Evolutionary conservation across 2,888 invertebrate species (phyloP), one percentile per base, ranked within the genome.

Genomic region (Polietes domitor): DNA sequence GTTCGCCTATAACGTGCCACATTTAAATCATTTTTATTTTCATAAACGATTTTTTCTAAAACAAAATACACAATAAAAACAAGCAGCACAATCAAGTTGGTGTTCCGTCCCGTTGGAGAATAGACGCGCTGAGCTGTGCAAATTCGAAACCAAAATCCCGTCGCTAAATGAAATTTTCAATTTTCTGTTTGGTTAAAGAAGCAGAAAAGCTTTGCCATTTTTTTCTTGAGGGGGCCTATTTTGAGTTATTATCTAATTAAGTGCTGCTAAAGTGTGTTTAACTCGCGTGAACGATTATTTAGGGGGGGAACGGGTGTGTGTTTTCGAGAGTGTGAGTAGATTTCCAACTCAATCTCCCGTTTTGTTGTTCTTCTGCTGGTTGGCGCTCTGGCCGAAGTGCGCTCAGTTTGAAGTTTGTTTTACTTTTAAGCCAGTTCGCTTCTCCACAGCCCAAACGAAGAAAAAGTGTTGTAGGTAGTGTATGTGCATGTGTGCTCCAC

Each of bases 1-100:
- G 73, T 81, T 70, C 75, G 76, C 72, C 68, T 70, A 77, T 43
- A 81, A 81, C 78, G 81, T 84, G 84, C 84, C 76, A 84, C 78
- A 81, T 81, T 78, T 76, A 84, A 81, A 84, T 76, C 72, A 79
- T 82, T 77, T 70, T 65, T 53, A 58, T 77, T 43, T 71, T 75
- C 21, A 37, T 37, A 37, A 37, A 37, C 37, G 12, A 37, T 37
- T 37, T 37, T 10, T 37, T 10, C 12, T 10, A 7, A 37, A 7
- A 37, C 37, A 3, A 37, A 9, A 7, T 12, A 37, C 7, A 7
- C 6, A 37, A 75, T 43, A 63, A 58, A 75, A 75, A 3, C 32
- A 5, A 32, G 32, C 32, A 50, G 26, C n/a, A 47, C 15, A 70
- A 3, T 28, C 5, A n/a, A 78, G 61, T 37, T 65, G n/a, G 70